A percentile compares a stretch with the other conserved stretches of the same genome.
phyloP scores from a whole-genome alignment of 2,888 invertebrate species.

The Diplolepis rosae region DNA sequence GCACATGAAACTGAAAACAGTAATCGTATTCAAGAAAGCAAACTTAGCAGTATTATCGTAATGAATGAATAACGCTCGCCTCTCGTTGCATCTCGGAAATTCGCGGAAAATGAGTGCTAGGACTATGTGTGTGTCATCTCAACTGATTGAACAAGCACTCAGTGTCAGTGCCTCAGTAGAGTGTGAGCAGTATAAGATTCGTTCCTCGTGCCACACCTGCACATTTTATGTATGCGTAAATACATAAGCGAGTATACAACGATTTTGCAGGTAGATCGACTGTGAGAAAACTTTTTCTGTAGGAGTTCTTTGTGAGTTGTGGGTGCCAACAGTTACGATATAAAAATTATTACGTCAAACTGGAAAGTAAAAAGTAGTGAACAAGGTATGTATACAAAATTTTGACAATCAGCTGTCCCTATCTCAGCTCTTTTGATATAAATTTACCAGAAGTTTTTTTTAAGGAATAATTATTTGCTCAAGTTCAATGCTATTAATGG shows the following conservation, averaged over 20 bases:
- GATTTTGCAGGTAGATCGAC: slow-evolving; percentile 9
- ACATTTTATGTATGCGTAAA: slow-evolving; percentile 26
- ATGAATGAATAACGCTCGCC: neutral
- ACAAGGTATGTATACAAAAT: slow-evolving; percentile 8
- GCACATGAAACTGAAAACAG: neutral
- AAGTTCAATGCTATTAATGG: neutral
- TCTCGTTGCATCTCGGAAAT: neutral
- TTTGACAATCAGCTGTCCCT: slow-evolving; percentile 26
- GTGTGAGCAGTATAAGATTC: neutral
- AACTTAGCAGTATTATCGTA: neutral
- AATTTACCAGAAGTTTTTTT: too few species aligned
- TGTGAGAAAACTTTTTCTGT: slow-evolving; percentile 17
- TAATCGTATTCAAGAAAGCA: neutral
- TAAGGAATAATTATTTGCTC: neutral
- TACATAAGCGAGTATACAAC: slow-evolving; percentile 2
- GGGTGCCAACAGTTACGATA: neutral
- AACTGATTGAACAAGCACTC: neutral
- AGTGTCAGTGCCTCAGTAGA: neutral
- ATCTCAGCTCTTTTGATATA: neutral
- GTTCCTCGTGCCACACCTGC: slow-evolving; percentile 20
- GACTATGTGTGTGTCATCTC: slow-evolving; percentile 11
- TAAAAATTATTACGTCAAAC: neutral
- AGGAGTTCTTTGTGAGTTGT: slow-evolving; percentile 21
- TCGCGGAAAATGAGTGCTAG: neutral
- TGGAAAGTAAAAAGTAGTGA: neutral